Evolutionary conservation across 2,797 vertebrate species (phyloP).

Genomic region (Loris lydekkerianus): DNA sequence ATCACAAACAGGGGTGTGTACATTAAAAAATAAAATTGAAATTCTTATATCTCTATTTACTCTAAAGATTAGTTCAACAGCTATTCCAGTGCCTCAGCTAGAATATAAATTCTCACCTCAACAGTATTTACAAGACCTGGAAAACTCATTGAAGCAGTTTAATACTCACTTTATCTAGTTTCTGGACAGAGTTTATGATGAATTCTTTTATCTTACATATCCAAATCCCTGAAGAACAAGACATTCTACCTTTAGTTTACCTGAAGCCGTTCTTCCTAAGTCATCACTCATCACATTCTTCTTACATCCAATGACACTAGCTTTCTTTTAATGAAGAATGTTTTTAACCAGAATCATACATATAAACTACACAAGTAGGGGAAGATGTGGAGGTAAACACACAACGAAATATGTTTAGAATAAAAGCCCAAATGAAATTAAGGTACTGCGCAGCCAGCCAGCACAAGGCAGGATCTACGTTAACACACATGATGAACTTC

Average conservation of each 20-base stretch:
- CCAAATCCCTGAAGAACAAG: not conserved
- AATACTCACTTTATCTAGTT: not conserved
- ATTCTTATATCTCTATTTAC: constrained; percentile 42
- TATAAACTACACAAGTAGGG: not conserved
- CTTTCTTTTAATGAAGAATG: not conserved
- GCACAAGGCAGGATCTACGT: constrained; percentile 17
- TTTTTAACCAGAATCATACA: not conserved
- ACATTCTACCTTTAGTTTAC: not conserved
- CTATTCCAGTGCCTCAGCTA: not conserved
- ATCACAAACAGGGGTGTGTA: not conserved
- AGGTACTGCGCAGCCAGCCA: not conserved
- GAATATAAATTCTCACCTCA: not conserved
- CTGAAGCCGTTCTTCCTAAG: not conserved
- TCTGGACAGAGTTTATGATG: not conserved
- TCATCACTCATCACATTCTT: not conserved
- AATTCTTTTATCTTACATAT: not conserved
- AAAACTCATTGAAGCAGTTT: not conserved
- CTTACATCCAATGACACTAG: not conserved
- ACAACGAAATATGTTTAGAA: not conserved
- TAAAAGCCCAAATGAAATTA: constrained; percentile 39
- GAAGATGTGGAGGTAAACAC: not conserved
- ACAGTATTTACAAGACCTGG: constrained; percentile 3
- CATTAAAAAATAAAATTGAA: not conserved
- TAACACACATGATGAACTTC: not conserved
- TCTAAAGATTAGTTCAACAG: not conserved